Percentiles rank a stretch among this genome's conserved stretches.
Evolutionary conservation across 1,140 invertebrate genomes (phyloP).

Genomic region (Caerostris extrusa): DNA sequence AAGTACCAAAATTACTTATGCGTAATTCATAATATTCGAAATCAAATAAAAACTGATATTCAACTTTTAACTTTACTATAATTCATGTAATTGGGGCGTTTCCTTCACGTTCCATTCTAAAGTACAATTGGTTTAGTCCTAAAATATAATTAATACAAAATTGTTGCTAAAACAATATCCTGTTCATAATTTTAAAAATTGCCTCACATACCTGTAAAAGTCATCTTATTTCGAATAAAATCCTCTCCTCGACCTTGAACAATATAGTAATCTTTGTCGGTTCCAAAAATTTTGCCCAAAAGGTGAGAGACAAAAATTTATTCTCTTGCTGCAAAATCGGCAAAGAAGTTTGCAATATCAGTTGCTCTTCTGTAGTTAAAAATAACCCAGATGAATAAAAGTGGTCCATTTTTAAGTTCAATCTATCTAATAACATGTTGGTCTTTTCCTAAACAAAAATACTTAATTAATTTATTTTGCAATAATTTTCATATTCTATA

Average conservation of each 20-base stretch:
- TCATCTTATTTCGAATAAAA: constrained; percentile 62
- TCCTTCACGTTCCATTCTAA: too few relatives aligned
- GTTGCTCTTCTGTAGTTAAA: constrained; percentile 46
- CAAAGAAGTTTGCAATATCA: constrained; percentile 38
- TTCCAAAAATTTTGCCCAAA: constrained; percentile 68
- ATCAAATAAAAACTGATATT: too few relatives aligned
- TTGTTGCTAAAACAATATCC: too few relatives aligned
- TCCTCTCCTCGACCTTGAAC: constrained; percentile 64
- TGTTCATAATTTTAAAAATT: too few relatives aligned
- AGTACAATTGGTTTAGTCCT: too few relatives aligned
- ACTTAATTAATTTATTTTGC: neutral
- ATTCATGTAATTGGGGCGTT: too few relatives aligned
- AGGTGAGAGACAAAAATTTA: constrained; percentile 51
- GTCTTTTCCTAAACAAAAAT: neutral
- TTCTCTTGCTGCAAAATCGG: constrained; percentile 56
- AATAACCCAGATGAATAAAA: constrained; percentile 21
- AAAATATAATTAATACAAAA: too few relatives aligned
- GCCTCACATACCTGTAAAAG: constrained; percentile 50
- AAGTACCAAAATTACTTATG: too few relatives aligned
- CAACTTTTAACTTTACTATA: too few relatives aligned
- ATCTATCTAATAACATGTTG: constrained; percentile 41
- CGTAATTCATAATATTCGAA: too few relatives aligned
- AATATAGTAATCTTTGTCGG: constrained; percentile 56
- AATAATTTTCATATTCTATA: neutral
- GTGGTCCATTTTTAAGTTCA: constrained; percentile 69